Evolutionary conservation across 1,140 invertebrate genomes (phyloP), one percentile per base, ranked within the genome.

Genomic region (Lysiphlebus fabarum): DNA sequence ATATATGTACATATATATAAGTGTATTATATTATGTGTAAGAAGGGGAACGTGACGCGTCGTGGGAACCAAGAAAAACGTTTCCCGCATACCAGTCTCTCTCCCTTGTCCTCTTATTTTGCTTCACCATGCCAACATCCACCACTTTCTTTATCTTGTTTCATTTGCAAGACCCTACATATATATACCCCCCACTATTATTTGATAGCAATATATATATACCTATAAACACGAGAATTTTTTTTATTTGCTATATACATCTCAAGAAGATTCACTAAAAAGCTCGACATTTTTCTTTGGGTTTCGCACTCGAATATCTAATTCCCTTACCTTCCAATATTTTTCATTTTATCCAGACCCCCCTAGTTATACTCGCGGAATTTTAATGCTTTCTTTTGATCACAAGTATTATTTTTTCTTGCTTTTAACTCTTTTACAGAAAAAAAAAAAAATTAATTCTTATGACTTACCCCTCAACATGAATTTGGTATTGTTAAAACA

Each of bases 41-140:
- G 44, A 50, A 62, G 62, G 53, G 54, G 53, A 55, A 44, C 58
- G 56, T 63, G 68, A 70, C 67, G 49, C 59, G 58, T 50, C 76
- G 75, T 78, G 76, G 72, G 74, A 77, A 77, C 72, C 73, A 66
- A 72, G 76, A 74, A 77, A 78, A 78, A 76, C 69, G 70, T 76
- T 76, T 76, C 71, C 71, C 73, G 71, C 74, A 76, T 75, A 76
- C 72, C 74, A 68, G 17, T 26, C 17, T 26, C 17, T 26, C 17
- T 26, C 70, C 65, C 61, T 55, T 47, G 61, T 47, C 48, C 53
- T n/a, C 41, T 33, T 48, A 45, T 36, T 60, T 47, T 58, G 38
- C 37, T 48, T 40, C n/a, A 47, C 26, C 59, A 49, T 26, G 38
- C 42, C 45, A 44, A 47, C 41, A 56, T 60, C 63, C 59, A 50